Base-by-base conservation (phyloP, 2,113 vertebrate species). In the Hippopotamus amphibius region DNA sequence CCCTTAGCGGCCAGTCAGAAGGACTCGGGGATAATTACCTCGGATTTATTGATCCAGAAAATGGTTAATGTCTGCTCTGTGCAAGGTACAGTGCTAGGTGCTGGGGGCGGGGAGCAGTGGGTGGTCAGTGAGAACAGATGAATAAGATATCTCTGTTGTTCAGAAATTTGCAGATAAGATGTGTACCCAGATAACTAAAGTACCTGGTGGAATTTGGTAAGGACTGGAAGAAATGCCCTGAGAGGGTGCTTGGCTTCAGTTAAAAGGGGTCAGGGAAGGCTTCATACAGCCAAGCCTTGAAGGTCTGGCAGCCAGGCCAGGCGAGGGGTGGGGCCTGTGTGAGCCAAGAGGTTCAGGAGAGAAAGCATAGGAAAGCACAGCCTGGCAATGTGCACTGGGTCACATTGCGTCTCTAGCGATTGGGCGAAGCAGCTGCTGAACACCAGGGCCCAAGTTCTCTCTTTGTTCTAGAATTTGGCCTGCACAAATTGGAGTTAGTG, bases 21-120 rank as follows among this genome's bases (percentile, higher is more conserved):
- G 53, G 94, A 85, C 21, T 84, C 43, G 24, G 46, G 37, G 57
- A 37, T 26, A 24, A 50, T 84, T 93, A 66, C n/a, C 57, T 48
- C 89, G 92, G 22, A 48, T 83, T 84, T 95, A 86, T 37, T 80
- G 92, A 92, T 76, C 22, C 48, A 76, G 83, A 93, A 93, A 82
- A 88, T 46, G 14, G 71, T 84, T 72, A 59, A 22, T 74, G 59
- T 93, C 50, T 69, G 50, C 53, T 93, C 15, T 55, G 33, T 24
- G 84, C 74, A 83, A 55, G 68, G 43, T 33, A 15, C 28, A 22
- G 24, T 10, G 68, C 21, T 48, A 17, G 92, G 79, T 69, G 17
- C 43, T 55, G 24, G 63, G 33, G 26, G 21, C 2, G 1, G 65
- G 59, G 61, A 43, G 80, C 30, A 26, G 48, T 3, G 57, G 48